These are phyloP conservation scores for Tachuris rubrigastra DNA, from an alignment of 2,113 vertebrate genomes.

Conservation along the genomic window DNA sequence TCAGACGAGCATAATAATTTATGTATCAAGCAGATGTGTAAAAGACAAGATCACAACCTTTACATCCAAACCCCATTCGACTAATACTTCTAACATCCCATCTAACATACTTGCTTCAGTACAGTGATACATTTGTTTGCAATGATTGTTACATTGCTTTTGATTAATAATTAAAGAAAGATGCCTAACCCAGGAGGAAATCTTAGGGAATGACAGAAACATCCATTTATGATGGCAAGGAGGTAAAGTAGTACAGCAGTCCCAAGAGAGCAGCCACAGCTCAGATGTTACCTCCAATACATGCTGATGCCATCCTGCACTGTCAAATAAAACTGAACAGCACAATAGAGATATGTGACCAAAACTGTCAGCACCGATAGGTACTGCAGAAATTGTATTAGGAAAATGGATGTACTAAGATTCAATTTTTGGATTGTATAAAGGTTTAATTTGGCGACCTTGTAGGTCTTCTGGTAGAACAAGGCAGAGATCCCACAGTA, in stretches of 20 bases:
- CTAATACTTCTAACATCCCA: neutral
- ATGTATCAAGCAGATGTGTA: conserved; percentile 57
- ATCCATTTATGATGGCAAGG: conserved; percentile 68
- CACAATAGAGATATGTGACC: conserved; percentile 70
- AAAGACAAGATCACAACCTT: conserved; percentile 46
- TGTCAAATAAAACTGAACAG: conserved; percentile 84
- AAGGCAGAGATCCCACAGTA: neutral
- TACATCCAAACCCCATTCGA: neutral
- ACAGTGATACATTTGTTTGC: conserved; percentile 62
- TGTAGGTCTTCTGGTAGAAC: conserved; percentile 62
- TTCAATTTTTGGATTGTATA: conserved; percentile 82
- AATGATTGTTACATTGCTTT: conserved; percentile 60
- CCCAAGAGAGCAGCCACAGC: conserved; percentile 70
- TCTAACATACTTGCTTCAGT: conserved; percentile 8
- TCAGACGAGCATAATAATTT: conserved; percentile 47
- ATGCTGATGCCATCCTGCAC: conserved; percentile 75
- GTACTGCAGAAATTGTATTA: conserved; percentile 78
- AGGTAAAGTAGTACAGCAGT: conserved; percentile 65
- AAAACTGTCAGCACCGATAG: conserved; percentile 81
- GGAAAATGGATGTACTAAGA: conserved; percentile 79
- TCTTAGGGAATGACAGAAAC: conserved; percentile 56
- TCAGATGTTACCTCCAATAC: conserved; percentile 82
- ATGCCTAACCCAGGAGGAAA: conserved; percentile 42
- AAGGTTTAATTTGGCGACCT: conserved; percentile 81
- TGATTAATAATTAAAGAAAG: conserved; percentile 76